These are phyloP conservation scores for Zaprionus gabonicus DNA, from an alignment of 1,140 invertebrate species.

Conservation along the genomic window DNA sequence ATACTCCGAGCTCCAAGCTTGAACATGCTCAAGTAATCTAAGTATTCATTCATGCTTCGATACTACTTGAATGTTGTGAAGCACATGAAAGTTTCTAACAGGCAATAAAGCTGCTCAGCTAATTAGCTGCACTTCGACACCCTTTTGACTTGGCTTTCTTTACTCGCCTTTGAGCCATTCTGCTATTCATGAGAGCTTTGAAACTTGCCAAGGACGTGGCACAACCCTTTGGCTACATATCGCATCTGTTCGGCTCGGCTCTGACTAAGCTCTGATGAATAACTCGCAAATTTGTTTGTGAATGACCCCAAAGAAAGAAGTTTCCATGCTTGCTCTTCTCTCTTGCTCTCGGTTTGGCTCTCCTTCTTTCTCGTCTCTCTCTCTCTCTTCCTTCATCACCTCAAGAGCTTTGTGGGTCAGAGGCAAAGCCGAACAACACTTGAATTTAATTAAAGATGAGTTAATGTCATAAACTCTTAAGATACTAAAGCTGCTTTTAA, in stretches of 20 bases:
- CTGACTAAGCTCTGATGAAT: slow-evolving; percentile 30
- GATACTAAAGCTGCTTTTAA: slow-evolving; percentile 50
- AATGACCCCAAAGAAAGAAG: slow-evolving; percentile 37
- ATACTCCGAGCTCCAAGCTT: not conserved
- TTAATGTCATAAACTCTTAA: slow-evolving; percentile 65
- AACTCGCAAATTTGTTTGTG: slow-evolving; percentile 54
- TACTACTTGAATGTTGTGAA: not conserved
- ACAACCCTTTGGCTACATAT: slow-evolving; percentile 34
- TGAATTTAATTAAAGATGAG: slow-evolving; percentile 76
- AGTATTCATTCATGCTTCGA: not conserved
- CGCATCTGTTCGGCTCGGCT: slow-evolving; percentile 11
- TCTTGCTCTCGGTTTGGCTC: not conserved
- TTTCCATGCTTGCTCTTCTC: not conserved
- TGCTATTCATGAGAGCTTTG: slow-evolving; percentile 29
- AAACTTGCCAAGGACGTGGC: slow-evolving; percentile 26
- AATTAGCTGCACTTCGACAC: slow-evolving; percentile 19
- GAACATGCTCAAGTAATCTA: not conserved
- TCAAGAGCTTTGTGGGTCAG: slow-evolving; percentile 35
- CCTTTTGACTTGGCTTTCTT: not conserved
- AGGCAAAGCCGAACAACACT: slow-evolving; percentile 36
- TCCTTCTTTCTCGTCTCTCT: not conserved
- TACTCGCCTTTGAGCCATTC: not conserved
- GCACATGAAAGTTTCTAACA: not conserved
- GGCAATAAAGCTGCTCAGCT: slow-evolving; percentile 12
- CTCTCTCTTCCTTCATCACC: not conserved